Evolutionary conservation across 2,888 invertebrate genomes (phyloP), one percentile per base, ranked within the genome.

Genomic region (Drosophila meridionalis): DNA sequence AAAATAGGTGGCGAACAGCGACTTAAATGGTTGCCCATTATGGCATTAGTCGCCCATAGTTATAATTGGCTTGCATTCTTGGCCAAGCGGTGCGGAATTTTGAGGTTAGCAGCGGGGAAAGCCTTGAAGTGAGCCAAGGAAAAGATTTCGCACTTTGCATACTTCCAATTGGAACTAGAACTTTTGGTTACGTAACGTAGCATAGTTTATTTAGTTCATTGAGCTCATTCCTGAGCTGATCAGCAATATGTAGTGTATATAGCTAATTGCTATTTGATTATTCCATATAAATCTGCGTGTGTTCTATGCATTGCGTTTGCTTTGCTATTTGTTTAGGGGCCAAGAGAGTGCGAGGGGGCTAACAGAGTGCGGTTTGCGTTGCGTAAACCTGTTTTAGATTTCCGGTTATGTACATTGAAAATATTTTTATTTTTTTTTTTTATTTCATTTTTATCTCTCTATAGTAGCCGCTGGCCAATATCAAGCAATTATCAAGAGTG

Each of bases 11-110:
- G 11, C 34, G 32, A 26, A 43, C 20, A 59, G 26, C 30, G 63
- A 47, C 62, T 75, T 70, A 74, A 74, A 59, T 65, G 70, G 48
- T 52, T 52, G 42, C 30, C 70, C 69, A 76, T 73, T 76, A 76
- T 77, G 69, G 77, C 42, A 76, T 77, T 77, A 77, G 78, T 70
- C 58, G 64, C 43, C 71, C 75, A 70, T 47, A 64, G 61, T 48
- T 62, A 78, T 78, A 78, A 78, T 78, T 78, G 77, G 77, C 77
- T 78, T 78, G 71, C 64, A 75, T 71, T 75, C 74, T 74, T 26
- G 65, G 74, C 63, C 78, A 78, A 76, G 60, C 32, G 60, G 60
- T 45, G 30, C 14, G 69, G 59, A 40, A 77, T 73, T 77, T 74
- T 77, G 73, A 78, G 77, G 78, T 57, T 78, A 63, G 58, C 57